Evolutionary conservation across 1,140 invertebrate genomes (phyloP).

Genomic region (Limonius californicus): DNA sequence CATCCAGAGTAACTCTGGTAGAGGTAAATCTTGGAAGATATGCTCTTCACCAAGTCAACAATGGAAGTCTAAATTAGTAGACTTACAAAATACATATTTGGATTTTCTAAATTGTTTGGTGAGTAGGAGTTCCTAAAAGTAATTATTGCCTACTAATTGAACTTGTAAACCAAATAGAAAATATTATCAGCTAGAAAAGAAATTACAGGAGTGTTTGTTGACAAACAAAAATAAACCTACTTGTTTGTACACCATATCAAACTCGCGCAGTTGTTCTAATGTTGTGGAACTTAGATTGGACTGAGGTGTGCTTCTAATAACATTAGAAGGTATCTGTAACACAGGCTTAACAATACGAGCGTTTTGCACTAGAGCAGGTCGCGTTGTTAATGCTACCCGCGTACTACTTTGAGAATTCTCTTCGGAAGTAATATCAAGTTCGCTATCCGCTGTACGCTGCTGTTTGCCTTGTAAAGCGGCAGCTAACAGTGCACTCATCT

Average conservation of each 20-base stretch:
- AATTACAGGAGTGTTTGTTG: no score
- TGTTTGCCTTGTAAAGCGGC: constrained; percentile 45
- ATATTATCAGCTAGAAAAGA: no score
- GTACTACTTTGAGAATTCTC: constrained; percentile 35
- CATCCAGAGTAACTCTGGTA: no score
- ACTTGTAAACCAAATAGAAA: background rate
- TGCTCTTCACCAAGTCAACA: no score
- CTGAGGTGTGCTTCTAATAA: constrained; percentile 52
- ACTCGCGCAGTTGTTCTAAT: constrained; percentile 73
- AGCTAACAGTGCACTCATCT: constrained; percentile 48
- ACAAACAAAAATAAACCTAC: no score
- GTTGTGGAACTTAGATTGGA: constrained; percentile 53
- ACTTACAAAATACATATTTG: no score
- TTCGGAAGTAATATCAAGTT: constrained; percentile 32
- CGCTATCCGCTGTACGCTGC: constrained; percentile 36
- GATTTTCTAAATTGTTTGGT: no score
- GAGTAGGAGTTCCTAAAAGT: no score
- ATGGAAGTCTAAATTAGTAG: no score
- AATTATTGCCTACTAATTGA: no score
- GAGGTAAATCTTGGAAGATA: no score
- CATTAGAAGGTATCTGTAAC: constrained; percentile 56
- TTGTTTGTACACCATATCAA: constrained; percentile 77
- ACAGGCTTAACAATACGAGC: constrained; percentile 54
- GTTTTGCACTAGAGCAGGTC: constrained; percentile 47
- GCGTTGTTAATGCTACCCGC: constrained; percentile 24